Evolutionary conservation across 2,888 invertebrate species (phyloP).

Genomic region (Pandemis corylana): DNA sequence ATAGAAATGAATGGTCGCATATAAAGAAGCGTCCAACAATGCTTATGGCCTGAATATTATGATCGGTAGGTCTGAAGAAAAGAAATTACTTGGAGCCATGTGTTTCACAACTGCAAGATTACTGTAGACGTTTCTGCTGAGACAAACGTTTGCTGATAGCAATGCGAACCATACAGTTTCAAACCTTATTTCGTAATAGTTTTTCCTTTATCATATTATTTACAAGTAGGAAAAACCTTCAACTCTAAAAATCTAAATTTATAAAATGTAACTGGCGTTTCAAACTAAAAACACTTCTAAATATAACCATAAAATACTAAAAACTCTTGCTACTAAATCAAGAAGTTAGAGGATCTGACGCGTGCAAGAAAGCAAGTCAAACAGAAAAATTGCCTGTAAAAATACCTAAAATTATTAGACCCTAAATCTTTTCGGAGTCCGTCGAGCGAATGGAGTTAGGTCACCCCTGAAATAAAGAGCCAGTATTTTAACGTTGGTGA

Average conservation of each 20-base stretch:
- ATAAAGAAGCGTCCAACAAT: constrained; percentile 37
- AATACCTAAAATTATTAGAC: constrained; percentile 23
- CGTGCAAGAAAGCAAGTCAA: constrained; percentile 24
- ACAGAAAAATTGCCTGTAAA: constrained; percentile 30
- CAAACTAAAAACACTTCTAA: background rate
- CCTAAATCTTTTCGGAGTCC: constrained; percentile 24
- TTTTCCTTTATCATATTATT: too few relatives aligned
- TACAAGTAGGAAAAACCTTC: too few relatives aligned
- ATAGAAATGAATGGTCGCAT: constrained; percentile 37
- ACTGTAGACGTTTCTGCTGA: too few relatives aligned
- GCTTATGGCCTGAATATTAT: constrained; percentile 33
- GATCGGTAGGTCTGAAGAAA: background rate
- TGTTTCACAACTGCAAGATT: background rate
- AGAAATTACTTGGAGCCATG: constrained; percentile 6
- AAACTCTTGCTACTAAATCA: background rate
- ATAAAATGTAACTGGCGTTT: background rate
- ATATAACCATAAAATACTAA: background rate
- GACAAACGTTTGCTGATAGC: too few relatives aligned
- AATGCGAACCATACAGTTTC: too few relatives aligned
- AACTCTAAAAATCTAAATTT: too few relatives aligned
- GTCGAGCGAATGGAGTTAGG: constrained; percentile 11
- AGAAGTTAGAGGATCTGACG: constrained; percentile 8
- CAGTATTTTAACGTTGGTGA: constrained; percentile 2
- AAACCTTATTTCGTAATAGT: too few relatives aligned
- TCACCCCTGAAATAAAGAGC: constrained; percentile 27